Base-by-base conservation (phyloP, 2,797 vertebrate species). In the Sebastes matsubarae region DNA sequence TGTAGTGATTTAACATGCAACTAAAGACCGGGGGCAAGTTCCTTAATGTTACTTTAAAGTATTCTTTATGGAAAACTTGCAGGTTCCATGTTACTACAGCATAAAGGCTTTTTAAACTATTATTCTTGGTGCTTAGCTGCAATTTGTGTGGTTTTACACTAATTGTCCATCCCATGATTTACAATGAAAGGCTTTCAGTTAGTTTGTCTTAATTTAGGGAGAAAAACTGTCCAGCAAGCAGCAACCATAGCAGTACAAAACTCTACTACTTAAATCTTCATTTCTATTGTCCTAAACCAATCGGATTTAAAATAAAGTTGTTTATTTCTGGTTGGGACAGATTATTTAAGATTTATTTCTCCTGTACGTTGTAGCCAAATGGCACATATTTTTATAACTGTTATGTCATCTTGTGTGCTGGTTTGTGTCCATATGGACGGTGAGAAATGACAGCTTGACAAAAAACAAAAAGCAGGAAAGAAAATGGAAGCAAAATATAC, bases 1-100 rank as follows among this genome's bases (percentile, higher is more conserved):
- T 70, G 68, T 8, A 22, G 63, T 32, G 79, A 76, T 61, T 80
- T 58, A n/a, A 72, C 72, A 46, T 61, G 38, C 61, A 55, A 7
- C 69, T 83, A n/a, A 79, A 83, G 22, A 61, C 67, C 12, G 1
- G 24, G 2, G 36, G 25, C 34, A 75, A 70, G 8, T 18, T 52
- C 24, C 30, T 57, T 12, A 8, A 50, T 20, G 60, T 38, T 58
- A 25, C 50, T 25, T 16, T 11, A 67, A 60, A 57, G 13, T 7
- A 20, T 67, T 27, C 25, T 60, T 20, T 1, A 8, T 29, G 46
- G 55, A 42, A 46, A 42, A 46, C 8, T 29, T 54, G 7, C 8
- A 65, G 5, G 29, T 66, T 68, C 20, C 12, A 27, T 22, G 27
- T 12, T 59, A 1, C 29, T n/a, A 16, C 20, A 29, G 1, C 13